Percentiles rank a stretch among this genome's conserved stretches.
Conservation (phyloP, 2,797 vertebrate species). For the Amazonetta brasiliensis region DNA sequence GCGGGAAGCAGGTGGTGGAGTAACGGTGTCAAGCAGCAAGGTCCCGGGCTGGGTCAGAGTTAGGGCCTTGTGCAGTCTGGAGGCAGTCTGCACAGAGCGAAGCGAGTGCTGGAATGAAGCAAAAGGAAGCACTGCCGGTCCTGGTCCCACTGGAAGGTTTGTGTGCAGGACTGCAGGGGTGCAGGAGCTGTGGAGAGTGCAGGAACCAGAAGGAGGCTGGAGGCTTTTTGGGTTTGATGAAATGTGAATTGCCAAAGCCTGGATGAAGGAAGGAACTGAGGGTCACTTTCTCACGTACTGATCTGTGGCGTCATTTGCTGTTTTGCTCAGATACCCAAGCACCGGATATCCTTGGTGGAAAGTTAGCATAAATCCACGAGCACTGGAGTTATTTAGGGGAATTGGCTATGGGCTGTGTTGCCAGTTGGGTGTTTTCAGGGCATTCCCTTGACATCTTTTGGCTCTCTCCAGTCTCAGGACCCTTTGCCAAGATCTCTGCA, state of each 20-base stretch:
- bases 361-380: background rate
- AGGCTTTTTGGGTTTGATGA: background rate
- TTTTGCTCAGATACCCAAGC: background rate
- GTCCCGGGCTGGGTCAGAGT: fast-evolving
- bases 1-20: background rate
- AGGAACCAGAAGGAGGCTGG: background rate
- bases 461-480: background rate
- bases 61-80: background rate
- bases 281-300: background rate
- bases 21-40: background rate
- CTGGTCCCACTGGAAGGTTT: background rate
- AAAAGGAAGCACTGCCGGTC: background rate
- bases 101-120: background rate
- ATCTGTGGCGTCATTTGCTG: background rate
- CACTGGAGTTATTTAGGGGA: background rate
- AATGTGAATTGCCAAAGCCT: background rate
- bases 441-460: background rate
- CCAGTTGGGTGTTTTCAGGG: background rate
- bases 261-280: background rate
- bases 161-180: background rate
- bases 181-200: background rate
- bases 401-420: background rate
- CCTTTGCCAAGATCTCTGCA: background rate
- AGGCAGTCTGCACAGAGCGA: background rate
- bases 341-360: background rate